Evolutionary conservation across 1,140 invertebrate species (phyloP), one percentile per base, ranked within the genome.

Genomic region (Drosophila jambulina): DNA sequence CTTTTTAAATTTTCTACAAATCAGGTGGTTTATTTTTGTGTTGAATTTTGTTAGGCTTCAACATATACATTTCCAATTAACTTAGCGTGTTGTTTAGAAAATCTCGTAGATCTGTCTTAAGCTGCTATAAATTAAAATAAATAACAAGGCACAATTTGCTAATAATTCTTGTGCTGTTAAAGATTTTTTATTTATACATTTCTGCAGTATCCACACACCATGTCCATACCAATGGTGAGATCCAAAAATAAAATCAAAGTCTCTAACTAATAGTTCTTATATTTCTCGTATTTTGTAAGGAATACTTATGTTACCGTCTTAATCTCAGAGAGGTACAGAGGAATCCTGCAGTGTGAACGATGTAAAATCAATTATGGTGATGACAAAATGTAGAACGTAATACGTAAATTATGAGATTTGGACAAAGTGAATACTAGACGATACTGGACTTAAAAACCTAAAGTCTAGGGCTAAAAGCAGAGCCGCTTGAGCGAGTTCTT

Each of bases 321-420:
- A 88, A 88, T 88, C 86, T 88, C 85, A 75, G 60, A 70, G 77
- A 87, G 84, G 84, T 84, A 87, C 77, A 83, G 53, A 13, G 19
- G 38, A 62, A 36, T 49, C 60, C 56, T 79, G 36, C 32, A 23
- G 9, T 32, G n/a, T 53, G 25, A 60, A 77, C 61, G 42, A 58
- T 72, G 49, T 60, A 77, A 77, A 77, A 78, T 45, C 49, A 54
- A 21, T 13, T 34, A 56, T 32, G 36, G 46, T 77, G 63, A 54
- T 69, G 75, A 65, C 60, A 67, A 62, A 48, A 77, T 68, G 48
- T 27, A 69, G 40, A 65, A 69, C 59, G 58, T 58, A 59, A 69
- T 80, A 78, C 51, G 40, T 57, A 27, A 23, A 48, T 36, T n/a
- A 81, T 75, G 80, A 84, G 68, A 71, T 78, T 77, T 67, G 40